Evolutionary conservation across 37 sponge, comb jelly and placozoan genomes (phyloP).

Genomic region (Diacarnus erythraeanus): DNA sequence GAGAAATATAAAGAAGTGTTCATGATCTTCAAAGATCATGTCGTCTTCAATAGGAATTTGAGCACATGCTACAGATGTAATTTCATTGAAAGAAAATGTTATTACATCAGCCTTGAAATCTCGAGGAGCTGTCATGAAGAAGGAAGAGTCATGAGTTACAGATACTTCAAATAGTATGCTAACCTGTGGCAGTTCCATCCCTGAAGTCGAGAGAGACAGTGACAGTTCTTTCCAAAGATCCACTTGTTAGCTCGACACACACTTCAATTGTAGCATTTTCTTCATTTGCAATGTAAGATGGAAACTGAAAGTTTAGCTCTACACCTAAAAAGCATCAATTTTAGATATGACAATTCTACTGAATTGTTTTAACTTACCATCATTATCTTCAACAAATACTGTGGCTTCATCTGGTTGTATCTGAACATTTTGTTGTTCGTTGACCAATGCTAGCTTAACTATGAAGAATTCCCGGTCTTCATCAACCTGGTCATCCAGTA

Average conservation of each 20-base stretch:
- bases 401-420: constrained; percentile 1
- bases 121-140: not conserved
- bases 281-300: not conserved
- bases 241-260: not conserved
- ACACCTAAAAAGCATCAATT: not conserved
- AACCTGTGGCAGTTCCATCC: not conserved
- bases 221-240: not conserved
- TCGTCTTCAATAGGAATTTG: not conserved
- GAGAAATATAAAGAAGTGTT: not conserved
- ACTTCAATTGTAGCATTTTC: not conserved
- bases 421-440: not conserved
- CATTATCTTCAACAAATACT: not conserved
- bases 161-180: no score
- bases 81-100: not conserved
- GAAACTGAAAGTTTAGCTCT: not conserved
- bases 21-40: not conserved
- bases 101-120: not conserved
- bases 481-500: not conserved
- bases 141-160: no score
- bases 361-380: no score
- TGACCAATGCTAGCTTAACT: no score
- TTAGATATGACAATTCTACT: not conserved
- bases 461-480: not conserved
- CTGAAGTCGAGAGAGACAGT: not conserved
- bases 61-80: not conserved